Conservation (phyloP, 2,888 invertebrate species). For the Apodemia hepburni region DNA sequence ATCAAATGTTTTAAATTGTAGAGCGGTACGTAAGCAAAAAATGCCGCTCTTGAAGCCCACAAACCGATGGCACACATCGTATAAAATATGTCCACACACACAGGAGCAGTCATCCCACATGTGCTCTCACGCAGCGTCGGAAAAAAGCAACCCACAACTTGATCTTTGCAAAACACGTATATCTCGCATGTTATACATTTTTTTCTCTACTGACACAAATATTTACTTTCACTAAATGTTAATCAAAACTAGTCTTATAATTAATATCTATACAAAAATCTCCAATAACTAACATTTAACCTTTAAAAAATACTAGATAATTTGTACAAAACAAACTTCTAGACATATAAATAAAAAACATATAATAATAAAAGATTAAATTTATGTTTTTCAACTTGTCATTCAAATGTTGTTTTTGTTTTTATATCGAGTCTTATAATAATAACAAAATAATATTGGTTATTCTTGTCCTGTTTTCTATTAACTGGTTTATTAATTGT, state of each 20-base stretch:
- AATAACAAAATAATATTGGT: no score
- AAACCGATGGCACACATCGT: constrained; percentile 46
- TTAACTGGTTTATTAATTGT: no score
- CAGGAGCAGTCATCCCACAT: constrained; percentile 59
- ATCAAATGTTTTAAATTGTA: background rate
- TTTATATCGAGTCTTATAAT: no score
- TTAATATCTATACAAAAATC: background rate
- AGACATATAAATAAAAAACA: no score
- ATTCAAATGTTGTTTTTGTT: no score
- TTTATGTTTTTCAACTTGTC: no score
- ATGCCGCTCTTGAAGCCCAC: constrained; percentile 42
- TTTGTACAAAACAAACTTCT: no score
- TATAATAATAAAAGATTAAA: no score
- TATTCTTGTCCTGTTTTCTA: no score
- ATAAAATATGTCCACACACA: constrained; percentile 44
- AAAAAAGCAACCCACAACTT: constrained; percentile 49
- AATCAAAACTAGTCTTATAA: background rate
- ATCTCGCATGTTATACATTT: constrained; percentile 15
- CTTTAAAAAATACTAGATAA: no score
- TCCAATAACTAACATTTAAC: no score
- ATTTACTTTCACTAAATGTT: background rate
- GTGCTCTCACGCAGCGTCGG: constrained; percentile 61
- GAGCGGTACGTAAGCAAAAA: constrained; percentile 35
- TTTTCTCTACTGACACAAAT: background rate
- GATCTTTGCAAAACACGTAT: constrained; percentile 27